phyloP scores from a whole-genome alignment of 2,888 invertebrate genomes.

The Rotaria macrura region DNA sequence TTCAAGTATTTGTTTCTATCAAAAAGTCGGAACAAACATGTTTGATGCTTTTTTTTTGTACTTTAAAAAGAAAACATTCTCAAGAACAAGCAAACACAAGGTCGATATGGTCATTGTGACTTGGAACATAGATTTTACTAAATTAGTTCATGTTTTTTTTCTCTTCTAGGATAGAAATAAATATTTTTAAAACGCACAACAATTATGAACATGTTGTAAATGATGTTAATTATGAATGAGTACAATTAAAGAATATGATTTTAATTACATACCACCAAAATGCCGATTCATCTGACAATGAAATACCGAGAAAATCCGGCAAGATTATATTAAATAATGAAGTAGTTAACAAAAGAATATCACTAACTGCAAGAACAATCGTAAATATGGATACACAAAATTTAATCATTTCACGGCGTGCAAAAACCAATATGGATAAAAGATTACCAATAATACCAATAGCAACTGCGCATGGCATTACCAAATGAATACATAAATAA shows the following conservation, averaged over 20 bases:
- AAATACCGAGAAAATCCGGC: not conserved
- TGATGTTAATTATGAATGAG: too few relatives aligned
- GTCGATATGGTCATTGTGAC: too few relatives aligned
- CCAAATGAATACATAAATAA: not conserved
- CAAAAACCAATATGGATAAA: not conserved
- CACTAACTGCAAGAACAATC: constrained; percentile 1
- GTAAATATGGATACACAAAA: not conserved
- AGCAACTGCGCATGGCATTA: not conserved
- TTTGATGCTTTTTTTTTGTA: too few relatives aligned
- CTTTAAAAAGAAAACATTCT: too few relatives aligned
- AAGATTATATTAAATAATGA: not conserved
- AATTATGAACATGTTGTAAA: too few relatives aligned
- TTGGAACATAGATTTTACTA: too few relatives aligned
- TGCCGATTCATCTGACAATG: not conserved
- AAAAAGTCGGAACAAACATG: too few relatives aligned
- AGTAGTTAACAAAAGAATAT: constrained; percentile 8
- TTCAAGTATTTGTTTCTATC: too few relatives aligned
- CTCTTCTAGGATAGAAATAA: too few relatives aligned
- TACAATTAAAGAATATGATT: not conserved
- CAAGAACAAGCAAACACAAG: too few relatives aligned
- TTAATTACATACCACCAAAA: constrained; percentile 8
- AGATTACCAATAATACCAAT: constrained; percentile 2
- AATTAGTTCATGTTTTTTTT: too few relatives aligned
- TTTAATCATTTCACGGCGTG: constrained; percentile 6
- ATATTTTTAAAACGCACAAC: too few relatives aligned